A percentile compares a stretch with the other conserved stretches of the same genome.
Evolutionary conservation across 1,140 invertebrate genomes (phyloP).

Genomic region (Ctenoplectra terminalis): DNA sequence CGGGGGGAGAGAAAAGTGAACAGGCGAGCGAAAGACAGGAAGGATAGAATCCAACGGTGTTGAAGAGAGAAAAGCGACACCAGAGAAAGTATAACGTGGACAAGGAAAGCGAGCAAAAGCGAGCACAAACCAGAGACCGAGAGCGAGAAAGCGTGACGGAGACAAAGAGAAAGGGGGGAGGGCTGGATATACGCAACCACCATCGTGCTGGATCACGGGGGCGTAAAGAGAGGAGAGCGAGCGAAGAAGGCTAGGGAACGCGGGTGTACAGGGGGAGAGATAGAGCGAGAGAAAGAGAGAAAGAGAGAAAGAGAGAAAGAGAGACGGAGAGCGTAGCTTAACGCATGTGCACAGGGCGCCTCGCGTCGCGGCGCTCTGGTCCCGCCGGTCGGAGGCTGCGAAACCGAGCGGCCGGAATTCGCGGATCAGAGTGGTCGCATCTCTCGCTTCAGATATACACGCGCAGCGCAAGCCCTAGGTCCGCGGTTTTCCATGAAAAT

Average conservation of each 20-base stretch:
- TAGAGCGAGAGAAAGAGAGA: slow-evolving; percentile 58
- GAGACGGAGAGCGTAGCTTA: slow-evolving; percentile 70
- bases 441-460: slow-evolving; percentile 76
- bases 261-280: slow-evolving; percentile 62
- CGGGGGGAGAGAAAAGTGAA: slow-evolving; percentile 20
- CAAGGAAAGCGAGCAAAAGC: background rate
- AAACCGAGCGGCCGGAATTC: slow-evolving; percentile 79
- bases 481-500: slow-evolving; percentile 68
- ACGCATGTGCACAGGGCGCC: slow-evolving; percentile 83
- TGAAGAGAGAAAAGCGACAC: background rate
- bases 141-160: slow-evolving; percentile 6
- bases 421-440: slow-evolving; percentile 82
- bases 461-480: slow-evolving; percentile 56
- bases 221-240: slow-evolving; percentile 66
- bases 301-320: slow-evolving; percentile 56
- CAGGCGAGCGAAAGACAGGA: background rate
- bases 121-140: slow-evolving; percentile 1
- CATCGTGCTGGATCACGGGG: slow-evolving; percentile 73
- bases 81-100: slow-evolving; percentile 35
- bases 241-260: slow-evolving; percentile 37
- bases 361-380: slow-evolving; percentile 81
- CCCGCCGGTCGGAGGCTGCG: slow-evolving; percentile 79
- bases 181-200: slow-evolving; percentile 62
- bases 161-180: slow-evolving; percentile 42
- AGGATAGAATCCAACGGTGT: no score